phyloP scores from a whole-genome alignment of 2,888 invertebrate species.

The Celastrina argiolus region DNA sequence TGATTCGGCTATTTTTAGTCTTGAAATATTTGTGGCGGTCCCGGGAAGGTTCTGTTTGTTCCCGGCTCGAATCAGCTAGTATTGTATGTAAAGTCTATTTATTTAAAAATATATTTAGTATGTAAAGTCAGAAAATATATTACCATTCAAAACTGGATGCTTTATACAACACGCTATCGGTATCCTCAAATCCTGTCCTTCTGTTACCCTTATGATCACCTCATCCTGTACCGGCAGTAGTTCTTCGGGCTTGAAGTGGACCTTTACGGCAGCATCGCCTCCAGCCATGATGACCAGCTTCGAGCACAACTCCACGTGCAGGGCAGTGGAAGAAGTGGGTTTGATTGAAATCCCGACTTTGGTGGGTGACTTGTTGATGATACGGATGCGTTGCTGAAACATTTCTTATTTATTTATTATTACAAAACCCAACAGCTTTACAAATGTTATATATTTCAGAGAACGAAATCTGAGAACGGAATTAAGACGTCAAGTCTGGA shows the following conservation, averaged over 20 bases:
- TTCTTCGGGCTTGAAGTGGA: slow-evolving; percentile 47
- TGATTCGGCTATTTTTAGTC: not conserved
- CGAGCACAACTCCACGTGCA: slow-evolving; percentile 45
- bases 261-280: slow-evolving; percentile 44
- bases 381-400: slow-evolving; percentile 45
- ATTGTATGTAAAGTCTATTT: too few relatives aligned
- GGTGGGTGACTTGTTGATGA: slow-evolving; percentile 53
- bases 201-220: slow-evolving; percentile 45
- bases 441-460: too few relatives aligned
- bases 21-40: not conserved
- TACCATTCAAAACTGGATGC: slow-evolving; percentile 53
- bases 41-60: too few relatives aligned
- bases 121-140: slow-evolving; percentile 23
- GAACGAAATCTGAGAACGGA: too few relatives aligned
- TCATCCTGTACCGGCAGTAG: slow-evolving; percentile 45
- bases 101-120: too few relatives aligned
- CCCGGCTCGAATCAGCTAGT: too few relatives aligned
- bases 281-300: slow-evolving; percentile 51
- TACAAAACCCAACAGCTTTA: too few relatives aligned
- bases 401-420: too few relatives aligned
- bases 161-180: slow-evolving; percentile 57
- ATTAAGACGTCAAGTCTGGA: too few relatives aligned
- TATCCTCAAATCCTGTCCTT: slow-evolving; percentile 37
- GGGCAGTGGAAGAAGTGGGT: slow-evolving; percentile 48
- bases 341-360: slow-evolving; percentile 52